Evolutionary conservation across 2,113 vertebrate species (phyloP).

Genomic region (Rhizomys pruinosus): DNA sequence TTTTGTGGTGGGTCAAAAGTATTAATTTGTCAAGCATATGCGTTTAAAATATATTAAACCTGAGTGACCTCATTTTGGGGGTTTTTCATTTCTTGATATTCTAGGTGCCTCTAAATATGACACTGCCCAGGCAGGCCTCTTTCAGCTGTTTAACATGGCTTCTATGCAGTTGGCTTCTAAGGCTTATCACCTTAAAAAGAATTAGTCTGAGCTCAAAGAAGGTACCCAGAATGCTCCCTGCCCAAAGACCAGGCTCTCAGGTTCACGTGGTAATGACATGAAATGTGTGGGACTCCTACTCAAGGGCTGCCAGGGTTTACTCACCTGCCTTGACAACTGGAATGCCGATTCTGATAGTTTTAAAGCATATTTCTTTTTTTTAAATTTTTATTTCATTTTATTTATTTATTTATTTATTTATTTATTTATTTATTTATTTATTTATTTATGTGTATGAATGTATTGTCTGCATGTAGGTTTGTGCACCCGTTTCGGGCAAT

Average conservation of each 20-base stretch:
- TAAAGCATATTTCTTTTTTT: too few relatives aligned
- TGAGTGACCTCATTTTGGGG: not conserved
- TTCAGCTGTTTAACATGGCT: not conserved
- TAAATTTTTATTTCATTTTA: too few relatives aligned
- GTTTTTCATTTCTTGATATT: conserved; percentile 15
- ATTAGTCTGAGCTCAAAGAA: not conserved
- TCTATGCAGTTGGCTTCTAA: not conserved
- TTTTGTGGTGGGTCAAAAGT: not conserved
- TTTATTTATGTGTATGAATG: too few relatives aligned
- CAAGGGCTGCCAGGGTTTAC: not conserved
- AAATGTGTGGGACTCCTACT: not conserved
- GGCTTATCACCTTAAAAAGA: not conserved
- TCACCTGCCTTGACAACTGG: not conserved
- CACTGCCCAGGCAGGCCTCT: not conserved
- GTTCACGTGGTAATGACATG: not conserved
- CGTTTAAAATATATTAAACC: conserved; percentile 5
- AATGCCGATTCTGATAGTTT: not conserved
- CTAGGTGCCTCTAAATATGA: not conserved
- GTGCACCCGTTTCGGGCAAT: too few relatives aligned
- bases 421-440: too few relatives aligned
- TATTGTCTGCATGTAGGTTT: too few relatives aligned
- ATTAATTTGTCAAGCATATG: conserved; percentile 1
- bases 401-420: too few relatives aligned
- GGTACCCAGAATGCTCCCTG: not conserved
- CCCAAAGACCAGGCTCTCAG: not conserved